Conservation (phyloP, 2,888 invertebrate species). For the Sarcophaga carnaria region DNA sequence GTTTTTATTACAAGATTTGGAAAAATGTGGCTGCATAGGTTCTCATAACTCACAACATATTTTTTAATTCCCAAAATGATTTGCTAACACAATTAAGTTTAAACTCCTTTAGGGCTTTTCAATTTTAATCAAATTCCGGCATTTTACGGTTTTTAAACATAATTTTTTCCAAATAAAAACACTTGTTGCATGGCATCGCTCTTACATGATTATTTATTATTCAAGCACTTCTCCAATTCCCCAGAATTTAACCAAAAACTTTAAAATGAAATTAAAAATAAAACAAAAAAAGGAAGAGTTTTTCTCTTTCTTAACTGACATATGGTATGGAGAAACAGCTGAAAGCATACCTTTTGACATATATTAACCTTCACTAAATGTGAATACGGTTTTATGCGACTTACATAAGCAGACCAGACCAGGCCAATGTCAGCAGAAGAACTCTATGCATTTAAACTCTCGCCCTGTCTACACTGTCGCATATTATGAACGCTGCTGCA, state of each 20-base stretch:
- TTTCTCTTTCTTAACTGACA: constrained; percentile 43
- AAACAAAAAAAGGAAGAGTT: constrained; percentile 1
- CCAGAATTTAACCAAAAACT: not conserved
- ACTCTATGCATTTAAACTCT: not conserved
- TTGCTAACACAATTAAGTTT: no score
- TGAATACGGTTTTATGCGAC: constrained; percentile 41
- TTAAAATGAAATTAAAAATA: not conserved
- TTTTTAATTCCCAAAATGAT: no score
- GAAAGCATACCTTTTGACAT: constrained; percentile 68
- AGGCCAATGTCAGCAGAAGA: not conserved
- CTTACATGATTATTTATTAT: no score
- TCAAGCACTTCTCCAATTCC: not conserved
- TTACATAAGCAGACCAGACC: not conserved
- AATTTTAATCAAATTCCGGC: no score
- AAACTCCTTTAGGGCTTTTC: no score
- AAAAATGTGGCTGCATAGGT: no score
- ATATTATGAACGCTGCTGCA: not conserved
- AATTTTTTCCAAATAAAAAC: constrained; percentile 7
- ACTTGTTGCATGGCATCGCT: constrained; percentile 34
- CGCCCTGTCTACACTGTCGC: not conserved
- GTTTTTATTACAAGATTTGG: no score
- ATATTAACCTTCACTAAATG: constrained; percentile 66
- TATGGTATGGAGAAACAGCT: constrained; percentile 63
- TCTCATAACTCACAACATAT: no score
- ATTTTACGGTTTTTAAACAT: no score